These are phyloP conservation scores for Tinamus major DNA, from an alignment of 2,797 vertebrate genomes.

Conservation along the genomic window DNA sequence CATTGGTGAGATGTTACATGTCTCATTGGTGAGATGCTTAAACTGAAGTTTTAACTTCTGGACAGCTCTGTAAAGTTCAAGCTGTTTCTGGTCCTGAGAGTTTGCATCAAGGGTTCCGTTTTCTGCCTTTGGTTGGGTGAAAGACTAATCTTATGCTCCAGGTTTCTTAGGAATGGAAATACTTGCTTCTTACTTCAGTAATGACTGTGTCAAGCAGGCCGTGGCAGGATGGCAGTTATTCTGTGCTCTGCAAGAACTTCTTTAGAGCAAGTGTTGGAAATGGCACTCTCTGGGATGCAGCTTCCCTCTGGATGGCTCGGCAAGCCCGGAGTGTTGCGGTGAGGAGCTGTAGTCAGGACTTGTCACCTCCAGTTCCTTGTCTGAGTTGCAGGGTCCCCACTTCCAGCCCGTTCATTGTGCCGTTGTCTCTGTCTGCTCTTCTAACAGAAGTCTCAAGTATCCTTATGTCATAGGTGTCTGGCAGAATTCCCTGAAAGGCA, in stretches of 20 bases:
- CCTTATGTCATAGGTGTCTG: background rate
- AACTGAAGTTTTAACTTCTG: background rate
- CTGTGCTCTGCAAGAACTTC: background rate
- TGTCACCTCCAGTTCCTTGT: too few species aligned
- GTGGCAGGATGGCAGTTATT: background rate
- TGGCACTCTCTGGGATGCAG: background rate
- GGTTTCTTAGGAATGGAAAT: background rate
- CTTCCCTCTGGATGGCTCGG: background rate
- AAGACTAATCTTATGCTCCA: background rate
- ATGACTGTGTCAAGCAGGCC: background rate
- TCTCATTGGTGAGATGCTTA: background rate
- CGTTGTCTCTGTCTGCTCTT: background rate
- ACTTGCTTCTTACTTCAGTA: background rate
- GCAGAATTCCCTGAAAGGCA: background rate
- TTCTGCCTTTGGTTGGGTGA: background rate
- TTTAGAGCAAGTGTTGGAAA: background rate
- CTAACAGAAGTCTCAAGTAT: background rate
- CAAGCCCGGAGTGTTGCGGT: rapidly evolving
- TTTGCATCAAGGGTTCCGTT: background rate
- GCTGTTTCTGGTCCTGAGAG: background rate
- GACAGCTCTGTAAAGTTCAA: background rate
- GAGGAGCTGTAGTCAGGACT: rapidly evolving
- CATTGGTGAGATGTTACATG: background rate
- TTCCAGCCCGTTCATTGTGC: background rate
- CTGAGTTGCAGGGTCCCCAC: background rate